Base-by-base conservation (phyloP, 2,113 vertebrate genomes). In the Pyrgilauda ruficollis region DNA sequence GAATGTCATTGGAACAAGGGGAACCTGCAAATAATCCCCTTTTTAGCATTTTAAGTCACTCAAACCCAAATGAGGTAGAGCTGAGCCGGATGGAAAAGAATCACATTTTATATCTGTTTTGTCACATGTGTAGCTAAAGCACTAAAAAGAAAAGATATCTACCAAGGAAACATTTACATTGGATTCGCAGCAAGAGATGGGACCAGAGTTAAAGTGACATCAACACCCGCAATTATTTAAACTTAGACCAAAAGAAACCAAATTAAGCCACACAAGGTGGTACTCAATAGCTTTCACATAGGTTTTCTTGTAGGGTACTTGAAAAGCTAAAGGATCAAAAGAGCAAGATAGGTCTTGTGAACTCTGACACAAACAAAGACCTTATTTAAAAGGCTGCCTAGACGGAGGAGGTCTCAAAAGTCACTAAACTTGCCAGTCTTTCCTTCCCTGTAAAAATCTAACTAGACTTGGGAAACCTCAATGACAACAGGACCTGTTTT, bases 11-110 rank as follows among this genome's bases (percentile, higher is more conserved):
- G 4, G 14, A 74, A 31, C 8, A 69, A 72, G 15, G 20, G 10
- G 4, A 94, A 79, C 3, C 21, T 26, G 13, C 2, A 12, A 23
- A 50, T n/a, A 58, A 41, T 12, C 15, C 35, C 24, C 12, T 78
- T 58, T 84, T 62, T 21, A 84, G 10, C 17, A 67, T 44, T 77
- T 69, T 24, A 61, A 64, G 39, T 64, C 35, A 53, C 9, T 72
- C n/a, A 87, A 86, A 59, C 8, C 17, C 73, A 27, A 37, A 31
- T 53, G 33, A 55, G 7, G 7, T 13, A 44, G 9, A 76, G 7
- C 9, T 47, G 7, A 15, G 21, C 28, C 5, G 0, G 27, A 33
- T 16, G 23, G 22, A 56, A 2, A 4, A 5, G 13, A n/a, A 33
- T 11, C 21, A 43, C 10, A 21, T 69, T 73, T 94, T 53, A 21